Evolutionary conservation across 2,113 vertebrate genomes (phyloP), one percentile per base, ranked within the genome.

Genomic region (Corydoras sp.): DNA sequence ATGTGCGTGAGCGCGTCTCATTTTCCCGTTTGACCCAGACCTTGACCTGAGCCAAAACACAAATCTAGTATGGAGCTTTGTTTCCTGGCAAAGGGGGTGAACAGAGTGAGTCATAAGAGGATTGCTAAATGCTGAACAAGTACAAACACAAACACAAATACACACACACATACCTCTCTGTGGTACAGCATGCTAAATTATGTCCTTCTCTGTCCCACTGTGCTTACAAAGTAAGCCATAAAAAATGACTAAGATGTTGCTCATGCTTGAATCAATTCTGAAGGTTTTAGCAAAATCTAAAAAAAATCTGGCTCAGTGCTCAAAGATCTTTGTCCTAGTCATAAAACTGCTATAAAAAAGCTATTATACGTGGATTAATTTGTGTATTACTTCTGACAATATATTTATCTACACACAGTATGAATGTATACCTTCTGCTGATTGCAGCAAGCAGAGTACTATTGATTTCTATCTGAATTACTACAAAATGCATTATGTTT

Each of bases 21-120:
- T 61, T 69, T 71, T 65, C 61, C 51, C 62, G 48, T 48, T 68
- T n/a, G 61, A 71, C 74, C 65, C 51, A 43, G 35, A 65, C 67
- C 14, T 62, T 59, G 15, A 7, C n/a, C 35, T 62, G 63, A 32
- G 53, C 35, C 60, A 64, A 63, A 71, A 48, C 65, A 73, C 71
- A 62, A 12, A 56, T 54, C 59, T 13, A 29, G 35, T 12, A 56
- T 50, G 67, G 62, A 74, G n/a, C 11, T 43, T 14, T 7, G 11
- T 32, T 58, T 48, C 7, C 60, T 68, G 18, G n/a, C 9, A 18
- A 35, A 50, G 15, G 29, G 32, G 68, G 9, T 24, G 53, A 43
- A 61, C 9, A 3, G 18, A 12, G 31, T 9, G 32, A 50, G 9
- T 68, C 56, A 13, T 18, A 2, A 59, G 30, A 32, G 50, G 13